Conservation (phyloP, 2,888 invertebrate genomes). For the Matsumyia berberina region DNA sequence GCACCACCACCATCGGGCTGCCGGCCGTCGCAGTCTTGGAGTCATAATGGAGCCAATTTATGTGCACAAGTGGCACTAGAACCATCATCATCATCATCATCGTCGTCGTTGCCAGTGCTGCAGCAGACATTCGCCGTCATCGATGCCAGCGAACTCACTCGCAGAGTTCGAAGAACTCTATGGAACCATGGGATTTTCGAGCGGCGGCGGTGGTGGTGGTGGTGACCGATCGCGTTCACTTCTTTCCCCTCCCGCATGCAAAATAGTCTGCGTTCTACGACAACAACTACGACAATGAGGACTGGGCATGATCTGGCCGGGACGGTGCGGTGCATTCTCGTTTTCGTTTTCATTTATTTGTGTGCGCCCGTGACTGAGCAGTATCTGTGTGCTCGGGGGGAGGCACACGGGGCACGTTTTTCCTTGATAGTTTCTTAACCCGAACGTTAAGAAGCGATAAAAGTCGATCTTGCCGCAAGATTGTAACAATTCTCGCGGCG, state of each 20-base stretch:
- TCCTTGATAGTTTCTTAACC: constrained; percentile 78
- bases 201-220: constrained; percentile 7
- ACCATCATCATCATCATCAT: constrained; percentile 55
- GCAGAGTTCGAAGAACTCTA: constrained; percentile 77
- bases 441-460: constrained; percentile 64
- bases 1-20: constrained; percentile 1
- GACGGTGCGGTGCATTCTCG: constrained; percentile 57
- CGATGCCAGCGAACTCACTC: constrained; percentile 66
- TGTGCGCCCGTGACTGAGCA: constrained; percentile 15
- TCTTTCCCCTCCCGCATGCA: constrained; percentile 23
- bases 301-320: neutral
- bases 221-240: constrained; percentile 10
- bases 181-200: constrained; percentile 68
- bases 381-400: constrained; percentile 1
- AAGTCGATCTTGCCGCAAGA: constrained; percentile 68
- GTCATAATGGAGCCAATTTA: constrained; percentile 74
- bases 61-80: constrained; percentile 60
- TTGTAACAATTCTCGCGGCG: constrained; percentile 69
- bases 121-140: constrained; percentile 62
- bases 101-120: constrained; percentile 42
- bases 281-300: neutral
- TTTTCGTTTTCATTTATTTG: constrained; percentile 73
- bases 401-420: constrained; percentile 60
- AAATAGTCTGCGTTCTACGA: constrained; percentile 38
- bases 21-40: constrained; percentile 52